Evolutionary conservation across 2,797 vertebrate genomes (phyloP).

Genomic region (Macropus fuliginosus): DNA sequence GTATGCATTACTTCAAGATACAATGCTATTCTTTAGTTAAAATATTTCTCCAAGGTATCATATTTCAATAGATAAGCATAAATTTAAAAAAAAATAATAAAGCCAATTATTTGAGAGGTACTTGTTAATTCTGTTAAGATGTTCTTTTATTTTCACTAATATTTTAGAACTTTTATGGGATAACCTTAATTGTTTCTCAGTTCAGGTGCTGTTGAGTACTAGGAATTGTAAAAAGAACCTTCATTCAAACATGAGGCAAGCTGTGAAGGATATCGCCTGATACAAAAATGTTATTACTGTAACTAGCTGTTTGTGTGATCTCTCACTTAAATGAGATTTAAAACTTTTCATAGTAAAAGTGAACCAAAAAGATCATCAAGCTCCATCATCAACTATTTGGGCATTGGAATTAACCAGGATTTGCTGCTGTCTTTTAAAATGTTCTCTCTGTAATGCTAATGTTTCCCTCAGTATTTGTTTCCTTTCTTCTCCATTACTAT

Average conservation of each 20-base stretch:
- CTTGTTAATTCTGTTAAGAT: slow-evolving; percentile 53
- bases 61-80: slow-evolving; percentile 69
- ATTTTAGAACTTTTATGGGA: slow-evolving; percentile 43
- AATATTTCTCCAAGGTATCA: slow-evolving; percentile 70
- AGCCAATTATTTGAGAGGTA: slow-evolving; percentile 69
- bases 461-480: not conserved
- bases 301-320: not conserved
- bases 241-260: not conserved
- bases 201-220: not conserved
- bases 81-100: not conserved
- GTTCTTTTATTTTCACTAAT: slow-evolving; percentile 70
- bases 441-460: not conserved
- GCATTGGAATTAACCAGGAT: not conserved
- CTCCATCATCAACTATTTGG: not conserved
- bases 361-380: not conserved
- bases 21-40: slow-evolving; percentile 71
- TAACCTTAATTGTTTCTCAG: slow-evolving; percentile 46
- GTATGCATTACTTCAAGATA: slow-evolving; percentile 79
- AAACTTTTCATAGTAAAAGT: not conserved
- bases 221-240: not conserved
- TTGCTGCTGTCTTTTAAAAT: not conserved
- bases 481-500: not conserved
- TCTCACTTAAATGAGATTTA: not conserved
- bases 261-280: not conserved
- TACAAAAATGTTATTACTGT: not conserved